Evolutionary conservation across 2,888 invertebrate genomes (phyloP).

Genomic region (Anodontia alba): DNA sequence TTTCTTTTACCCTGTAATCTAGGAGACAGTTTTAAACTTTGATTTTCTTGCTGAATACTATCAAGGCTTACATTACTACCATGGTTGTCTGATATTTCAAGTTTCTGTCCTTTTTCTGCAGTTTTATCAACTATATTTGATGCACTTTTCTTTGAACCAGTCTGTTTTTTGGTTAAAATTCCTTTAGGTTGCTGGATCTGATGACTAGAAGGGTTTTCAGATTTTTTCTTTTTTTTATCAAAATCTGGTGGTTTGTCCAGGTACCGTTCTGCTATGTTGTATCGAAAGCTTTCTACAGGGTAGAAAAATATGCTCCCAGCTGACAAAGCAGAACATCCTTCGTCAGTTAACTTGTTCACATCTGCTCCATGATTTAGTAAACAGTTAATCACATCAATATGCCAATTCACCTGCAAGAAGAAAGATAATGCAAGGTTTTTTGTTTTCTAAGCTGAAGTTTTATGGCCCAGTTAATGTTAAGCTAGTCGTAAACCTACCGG

Average conservation of each 20-base stretch:
- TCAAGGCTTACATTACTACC: constrained; percentile 37
- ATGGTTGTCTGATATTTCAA: constrained; percentile 28
- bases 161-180: constrained; percentile 57
- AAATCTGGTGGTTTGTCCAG: constrained; percentile 54
- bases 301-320: constrained; percentile 83
- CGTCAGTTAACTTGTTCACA: constrained; percentile 83
- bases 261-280: constrained; percentile 80
- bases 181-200: constrained; percentile 45
- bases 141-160: constrained; percentile 37
- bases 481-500: no score
- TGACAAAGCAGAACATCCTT: constrained; percentile 83
- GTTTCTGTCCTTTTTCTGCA: constrained; percentile 7
- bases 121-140: neutral
- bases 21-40: constrained; percentile 36
- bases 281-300: constrained; percentile 79
- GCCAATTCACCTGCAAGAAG: constrained; percentile 80
- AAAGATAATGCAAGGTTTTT: no score
- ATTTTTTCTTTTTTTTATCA: constrained; percentile 46
- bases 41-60: constrained; percentile 23
- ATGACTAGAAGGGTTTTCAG: constrained; percentile 47
- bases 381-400: constrained; percentile 81
- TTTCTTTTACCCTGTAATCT: constrained; percentile 56
- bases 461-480: no score
- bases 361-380: constrained; percentile 84
- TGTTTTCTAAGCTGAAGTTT: no score